A percentile compares a stretch with the other conserved stretches of the same genome.
These are phyloP conservation scores for Rissa tridactyla DNA, from an alignment of 2,113 vertebrate genomes.

Conservation along the genomic window DNA sequence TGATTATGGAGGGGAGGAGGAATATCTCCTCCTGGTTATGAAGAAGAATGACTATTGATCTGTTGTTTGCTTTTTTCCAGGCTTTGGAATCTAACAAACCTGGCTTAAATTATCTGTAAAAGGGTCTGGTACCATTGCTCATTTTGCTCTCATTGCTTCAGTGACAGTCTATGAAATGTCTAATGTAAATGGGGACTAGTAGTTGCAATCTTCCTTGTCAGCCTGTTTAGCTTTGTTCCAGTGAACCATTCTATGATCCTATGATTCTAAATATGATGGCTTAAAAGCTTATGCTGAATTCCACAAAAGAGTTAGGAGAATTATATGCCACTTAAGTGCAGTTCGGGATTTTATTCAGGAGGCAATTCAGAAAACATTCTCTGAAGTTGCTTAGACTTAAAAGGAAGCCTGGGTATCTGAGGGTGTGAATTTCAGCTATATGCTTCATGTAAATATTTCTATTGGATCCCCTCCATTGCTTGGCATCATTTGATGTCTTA, in stretches of 20 bases:
- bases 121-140: background rate
- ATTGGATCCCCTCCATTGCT: background rate
- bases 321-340: background rate
- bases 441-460: background rate
- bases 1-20: too few relatives aligned
- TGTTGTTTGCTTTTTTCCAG: background rate
- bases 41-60: background rate
- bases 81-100: background rate
- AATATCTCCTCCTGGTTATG: background rate
- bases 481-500: background rate
- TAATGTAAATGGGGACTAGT: background rate
- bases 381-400: background rate
- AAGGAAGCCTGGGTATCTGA: background rate
- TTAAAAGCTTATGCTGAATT: background rate
- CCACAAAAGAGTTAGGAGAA: background rate
- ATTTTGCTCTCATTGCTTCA: background rate
- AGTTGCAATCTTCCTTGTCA: background rate
- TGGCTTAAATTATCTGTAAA: background rate
- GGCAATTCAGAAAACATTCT: background rate
- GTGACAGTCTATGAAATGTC: background rate
- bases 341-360: background rate
- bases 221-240: background rate
- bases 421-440: background rate
- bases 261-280: background rate
- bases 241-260: too few relatives aligned